phyloP scores from a whole-genome alignment of 2,113 vertebrate genomes.

The Xiphias gladius region DNA sequence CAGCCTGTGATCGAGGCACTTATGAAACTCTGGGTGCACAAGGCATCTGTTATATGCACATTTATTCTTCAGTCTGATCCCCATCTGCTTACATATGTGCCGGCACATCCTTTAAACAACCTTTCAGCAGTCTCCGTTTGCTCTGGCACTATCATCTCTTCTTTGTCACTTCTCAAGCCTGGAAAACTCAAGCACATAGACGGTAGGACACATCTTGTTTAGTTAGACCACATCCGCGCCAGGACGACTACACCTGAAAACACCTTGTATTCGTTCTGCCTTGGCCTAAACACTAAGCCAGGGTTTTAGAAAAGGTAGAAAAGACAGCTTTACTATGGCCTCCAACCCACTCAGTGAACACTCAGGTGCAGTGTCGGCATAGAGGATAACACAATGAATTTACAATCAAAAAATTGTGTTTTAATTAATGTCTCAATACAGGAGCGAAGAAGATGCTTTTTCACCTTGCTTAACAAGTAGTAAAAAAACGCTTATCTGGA shows the following conservation, averaged over 20 bases:
- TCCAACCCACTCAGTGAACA: no score
- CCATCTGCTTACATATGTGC: conserved; percentile 55
- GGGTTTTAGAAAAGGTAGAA: no score
- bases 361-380: no score
- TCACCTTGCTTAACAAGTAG: no score
- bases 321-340: no score
- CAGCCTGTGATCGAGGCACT: conserved; percentile 29
- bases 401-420: no score
- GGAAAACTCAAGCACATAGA: not conserved
- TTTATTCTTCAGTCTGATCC: conserved; percentile 54
- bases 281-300: no score
- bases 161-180: not conserved
- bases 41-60: conserved; percentile 60
- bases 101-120: conserved; percentile 38
- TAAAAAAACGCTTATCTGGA: no score
- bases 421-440: no score
- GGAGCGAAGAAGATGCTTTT: no score
- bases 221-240: not conserved
- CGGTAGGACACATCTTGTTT: not conserved
- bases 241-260: not conserved
- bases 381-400: no score
- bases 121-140: conserved; percentile 15
- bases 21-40: conserved; percentile 40
- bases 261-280: no score
- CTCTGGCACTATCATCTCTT: not conserved